phyloP scores from a whole-genome alignment of 1,140 invertebrate genomes.

The Campoletis sonorensis region DNA sequence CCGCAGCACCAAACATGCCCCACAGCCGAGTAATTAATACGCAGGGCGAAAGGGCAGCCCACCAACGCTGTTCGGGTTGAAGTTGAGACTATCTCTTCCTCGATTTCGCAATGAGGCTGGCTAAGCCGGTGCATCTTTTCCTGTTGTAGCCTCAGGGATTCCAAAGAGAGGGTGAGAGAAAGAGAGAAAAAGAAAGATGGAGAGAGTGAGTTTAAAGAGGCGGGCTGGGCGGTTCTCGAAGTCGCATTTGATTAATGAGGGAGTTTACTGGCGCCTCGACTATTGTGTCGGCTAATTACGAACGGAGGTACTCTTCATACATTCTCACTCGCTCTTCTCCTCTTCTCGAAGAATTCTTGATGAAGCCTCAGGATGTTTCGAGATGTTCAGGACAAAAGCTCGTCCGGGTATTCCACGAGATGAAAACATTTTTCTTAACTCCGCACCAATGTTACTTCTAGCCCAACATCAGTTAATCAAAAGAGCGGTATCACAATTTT shows the following conservation, averaged over 20 bases:
- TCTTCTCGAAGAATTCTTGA: neutral
- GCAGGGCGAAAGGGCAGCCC: constrained; percentile 26
- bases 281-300: constrained; percentile 65
- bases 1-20: constrained; percentile 36
- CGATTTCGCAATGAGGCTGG: neutral
- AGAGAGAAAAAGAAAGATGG: constrained; percentile 2
- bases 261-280: constrained; percentile 60
- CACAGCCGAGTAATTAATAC: constrained; percentile 62
- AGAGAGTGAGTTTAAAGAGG: constrained; percentile 4
- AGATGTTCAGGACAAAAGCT: constrained; percentile 4
- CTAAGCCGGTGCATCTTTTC: neutral
- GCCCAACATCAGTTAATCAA: too few relatives aligned
- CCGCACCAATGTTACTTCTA: too few relatives aligned
- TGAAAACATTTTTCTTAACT: neutral
- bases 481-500: too few relatives aligned
- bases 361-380: constrained; percentile 13
- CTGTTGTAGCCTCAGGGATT: neutral
- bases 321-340: constrained; percentile 33
- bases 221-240: constrained; percentile 46
- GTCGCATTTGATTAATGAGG: constrained; percentile 65
- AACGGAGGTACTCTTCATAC: constrained; percentile 39
- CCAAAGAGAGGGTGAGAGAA: neutral
- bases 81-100: neutral
- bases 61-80: neutral
- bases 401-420: neutral